Percentiles rank a stretch among this genome's conserved stretches.
Conservation (phyloP, 1,140 invertebrate genomes). For the Psilanteris sp. region DNA sequence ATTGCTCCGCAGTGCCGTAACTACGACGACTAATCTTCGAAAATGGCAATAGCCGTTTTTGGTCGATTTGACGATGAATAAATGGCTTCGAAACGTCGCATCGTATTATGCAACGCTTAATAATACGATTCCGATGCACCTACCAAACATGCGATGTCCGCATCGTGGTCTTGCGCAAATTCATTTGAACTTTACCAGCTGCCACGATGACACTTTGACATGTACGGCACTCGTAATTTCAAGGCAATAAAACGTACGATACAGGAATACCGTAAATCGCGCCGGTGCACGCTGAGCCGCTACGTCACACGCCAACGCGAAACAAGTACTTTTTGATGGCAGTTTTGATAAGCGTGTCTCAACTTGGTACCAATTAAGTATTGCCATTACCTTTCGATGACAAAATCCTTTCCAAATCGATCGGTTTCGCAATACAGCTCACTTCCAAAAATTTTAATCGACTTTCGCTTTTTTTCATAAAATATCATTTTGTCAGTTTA, state of each 20-base stretch:
- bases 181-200: constrained; percentile 31
- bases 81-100: no score
- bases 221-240: constrained; percentile 20
- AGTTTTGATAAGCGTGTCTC: constrained; percentile 1
- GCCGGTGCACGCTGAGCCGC: constrained; percentile 1
- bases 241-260: constrained; percentile 25
- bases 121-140: constrained; percentile 21
- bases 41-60: no score
- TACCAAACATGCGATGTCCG: constrained; percentile 20
- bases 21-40: no score
- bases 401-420: constrained; percentile 5
- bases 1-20: no score
- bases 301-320: constrained; percentile 1
- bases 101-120: constrained; percentile 27
- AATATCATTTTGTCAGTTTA: no score
- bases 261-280: constrained; percentile 20
- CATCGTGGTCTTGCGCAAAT: constrained; percentile 26
- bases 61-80: no score
- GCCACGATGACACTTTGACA: constrained; percentile 23
- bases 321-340: neutral
- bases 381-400: neutral
- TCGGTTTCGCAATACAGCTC: neutral
- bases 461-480: no score
- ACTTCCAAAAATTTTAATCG: neutral
- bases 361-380: neutral